Evolutionary conservation across 2,113 vertebrate genomes (phyloP), one percentile per base, ranked within the genome.

Genomic region (Ailurus styani): DNA sequence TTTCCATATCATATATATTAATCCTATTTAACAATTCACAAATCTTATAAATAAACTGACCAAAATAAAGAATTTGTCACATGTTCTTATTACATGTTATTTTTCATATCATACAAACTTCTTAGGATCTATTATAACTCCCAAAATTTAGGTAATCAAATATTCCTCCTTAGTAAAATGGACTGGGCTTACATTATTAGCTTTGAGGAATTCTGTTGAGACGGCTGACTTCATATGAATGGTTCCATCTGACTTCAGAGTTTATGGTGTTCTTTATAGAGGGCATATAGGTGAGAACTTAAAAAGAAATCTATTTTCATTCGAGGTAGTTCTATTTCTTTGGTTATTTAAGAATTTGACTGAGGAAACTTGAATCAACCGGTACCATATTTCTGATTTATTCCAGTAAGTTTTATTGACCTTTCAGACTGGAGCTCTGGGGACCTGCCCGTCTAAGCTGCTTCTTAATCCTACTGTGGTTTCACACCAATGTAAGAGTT

Each of bases 391-490:
- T 96, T 83, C 64, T 97, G 90, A 91, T 90, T 96, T 97, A 79
- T 98, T 97, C 83, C 87, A 91, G 92, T 81, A 91, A 95, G 50
- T 60, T 97, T 96, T 98, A 96, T 96, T 98, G 97, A 95, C 83
- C 60, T 96, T 97, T 93, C 86, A 91, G 95, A 86, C 90, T 89
- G 73, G 93, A 96, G 73, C 82, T 13, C 85, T 97, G 93, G 83
- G 91, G 89, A 93, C 31, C 92, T 89, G 82, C 81, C 66, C 1
- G 2, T 66, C 78, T 91, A 73, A 73, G 89, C 93, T 79, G 66
- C 91, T 96, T 90, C 78, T 93, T 98, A 98, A 97, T 97, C 93
- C 89, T 68, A 82, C 82, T 96, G 97, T 97, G 97, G 95, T 96
- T 97, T 98, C 97, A 98, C 93, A 95, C 95, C 93, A 86, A 78